These are phyloP conservation scores for Mythimna ferrago DNA, from an alignment of 2,888 invertebrate genomes.

Conservation along the genomic window DNA sequence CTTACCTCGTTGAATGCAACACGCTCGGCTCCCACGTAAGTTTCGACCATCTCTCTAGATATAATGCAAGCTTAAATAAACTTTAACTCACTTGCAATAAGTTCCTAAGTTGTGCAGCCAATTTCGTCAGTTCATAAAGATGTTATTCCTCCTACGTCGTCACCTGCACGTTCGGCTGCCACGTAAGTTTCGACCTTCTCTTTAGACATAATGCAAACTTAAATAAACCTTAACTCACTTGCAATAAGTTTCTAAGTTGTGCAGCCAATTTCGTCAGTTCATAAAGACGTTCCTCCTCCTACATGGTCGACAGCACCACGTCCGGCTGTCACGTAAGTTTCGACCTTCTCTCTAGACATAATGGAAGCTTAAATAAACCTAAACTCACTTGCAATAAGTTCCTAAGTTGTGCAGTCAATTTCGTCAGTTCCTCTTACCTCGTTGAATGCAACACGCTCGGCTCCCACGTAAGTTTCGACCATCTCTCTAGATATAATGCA, in stretches of 20 bases:
- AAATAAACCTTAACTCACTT: background rate
- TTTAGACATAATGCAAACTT: too few relatives aligned
- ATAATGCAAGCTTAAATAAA: background rate
- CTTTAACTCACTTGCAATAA: slow-evolving; percentile 21
- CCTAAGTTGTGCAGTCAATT: slow-evolving; percentile 95
- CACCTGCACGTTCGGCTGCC: slow-evolving; percentile 77
- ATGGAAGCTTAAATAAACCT: background rate
- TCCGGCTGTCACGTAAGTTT: too few relatives aligned
- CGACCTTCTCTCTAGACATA: too few relatives aligned
- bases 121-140: slow-evolving; percentile 98
- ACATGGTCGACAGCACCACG: slow-evolving; percentile 91
- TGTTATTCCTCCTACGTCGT: slow-evolving; percentile 96
- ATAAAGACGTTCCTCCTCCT: slow-evolving; percentile 99
- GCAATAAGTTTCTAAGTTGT: slow-evolving; percentile 89
- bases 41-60: too few relatives aligned
- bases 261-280: slow-evolving; percentile 98
- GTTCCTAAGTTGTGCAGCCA: slow-evolving; percentile 93
- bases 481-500: too few relatives aligned
- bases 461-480: too few relatives aligned
- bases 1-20: slow-evolving; percentile 95
- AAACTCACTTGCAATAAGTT: background rate
- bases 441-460: slow-evolving; percentile 79
- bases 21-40: too few relatives aligned
- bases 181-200: too few relatives aligned
- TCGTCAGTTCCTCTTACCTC: slow-evolving; percentile 99